A percentile compares a stretch with the other conserved stretches of the same genome.
These are phyloP conservation scores for Tipula helvola DNA, from an alignment of 2,888 invertebrate genomes.

Conservation along the genomic window DNA sequence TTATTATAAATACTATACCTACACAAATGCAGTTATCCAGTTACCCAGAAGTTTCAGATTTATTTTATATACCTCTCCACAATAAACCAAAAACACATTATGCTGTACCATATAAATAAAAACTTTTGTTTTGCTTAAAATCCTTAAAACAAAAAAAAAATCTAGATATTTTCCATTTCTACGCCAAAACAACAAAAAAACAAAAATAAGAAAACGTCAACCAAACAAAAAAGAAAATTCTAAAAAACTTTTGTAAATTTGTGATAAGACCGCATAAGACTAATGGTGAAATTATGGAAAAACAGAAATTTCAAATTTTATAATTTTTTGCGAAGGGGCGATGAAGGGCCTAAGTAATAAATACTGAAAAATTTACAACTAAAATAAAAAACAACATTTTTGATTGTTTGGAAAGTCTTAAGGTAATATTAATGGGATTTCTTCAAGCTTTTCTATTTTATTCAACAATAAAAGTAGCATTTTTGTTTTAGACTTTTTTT, in stretches of 20 bases:
- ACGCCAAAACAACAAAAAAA: neutral
- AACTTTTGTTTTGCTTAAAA: neutral
- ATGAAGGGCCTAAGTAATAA: neutral
- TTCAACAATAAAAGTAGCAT: neutral
- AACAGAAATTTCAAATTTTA: neutral
- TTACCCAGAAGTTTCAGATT: neutral
- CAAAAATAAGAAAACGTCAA: neutral
- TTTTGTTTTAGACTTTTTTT: neutral
- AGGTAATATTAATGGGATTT: neutral
- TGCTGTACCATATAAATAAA: neutral
- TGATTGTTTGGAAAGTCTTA: constrained; percentile 4
- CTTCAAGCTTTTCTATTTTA: neutral
- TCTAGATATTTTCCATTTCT: neutral
- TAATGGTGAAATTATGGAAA: constrained; percentile 4
- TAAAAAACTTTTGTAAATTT: neutral
- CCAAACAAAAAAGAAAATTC: neutral
- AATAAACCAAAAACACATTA: neutral
- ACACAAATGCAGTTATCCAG: neutral
- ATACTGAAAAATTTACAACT: neutral
- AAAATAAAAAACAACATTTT: neutral
- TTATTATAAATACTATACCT: too few relatives aligned
- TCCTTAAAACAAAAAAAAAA: neutral
- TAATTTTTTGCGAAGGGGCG: neutral
- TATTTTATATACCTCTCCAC: neutral
- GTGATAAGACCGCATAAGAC: constrained; percentile 4